Evolutionary conservation across 2,888 invertebrate species (phyloP), one percentile per base, ranked within the genome.

Genomic region (Cryptocephalus primarius): DNA sequence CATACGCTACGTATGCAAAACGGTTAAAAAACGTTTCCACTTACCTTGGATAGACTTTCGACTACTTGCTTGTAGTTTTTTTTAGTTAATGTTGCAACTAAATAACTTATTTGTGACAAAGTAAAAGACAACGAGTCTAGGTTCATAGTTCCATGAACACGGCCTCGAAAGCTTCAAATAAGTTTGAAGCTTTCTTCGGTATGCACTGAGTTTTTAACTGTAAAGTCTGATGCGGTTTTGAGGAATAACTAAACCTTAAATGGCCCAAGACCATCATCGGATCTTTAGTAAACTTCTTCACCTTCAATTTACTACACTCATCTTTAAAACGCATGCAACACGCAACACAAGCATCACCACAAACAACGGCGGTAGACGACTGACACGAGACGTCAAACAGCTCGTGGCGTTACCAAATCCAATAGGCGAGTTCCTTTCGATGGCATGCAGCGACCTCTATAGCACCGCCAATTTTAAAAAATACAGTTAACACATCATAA

Each of bases 41-140:
- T 83, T 75, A 94, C 94, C 81, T 88, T 83, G 69, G 83, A 79
- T 73, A 95, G 81, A 76, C 90, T 91, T 73, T 84, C 84, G 74
- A 83, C 83, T 71, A 85, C 87, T 72, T 88, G 85, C 76, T 88
- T 88, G 77, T 84, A 89, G 78, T 93, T 94, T 79, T 90, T 92
- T 83, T 93, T 94, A 73, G 81, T 90, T 78, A 94, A 83, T 80
- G 88, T 89, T 75, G 85, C 82, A 81, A 94, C 89, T 77, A 93
- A 88, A 84, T 88, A 88, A 86, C 88, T 88, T 79, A 95, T 94
- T 86, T 94, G 92, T 83, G 90, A 89, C 85, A 94, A 86, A 83
- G 93, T 89, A 85, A 92, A 88, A 82, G 89, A 90, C 83, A 92
- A 84, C 83, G 93, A 87, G 85, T 94, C 94, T 84, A 93, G 91